Base-by-base conservation (phyloP, 1,140 invertebrate species). In the Ceratina australensis region DNA sequence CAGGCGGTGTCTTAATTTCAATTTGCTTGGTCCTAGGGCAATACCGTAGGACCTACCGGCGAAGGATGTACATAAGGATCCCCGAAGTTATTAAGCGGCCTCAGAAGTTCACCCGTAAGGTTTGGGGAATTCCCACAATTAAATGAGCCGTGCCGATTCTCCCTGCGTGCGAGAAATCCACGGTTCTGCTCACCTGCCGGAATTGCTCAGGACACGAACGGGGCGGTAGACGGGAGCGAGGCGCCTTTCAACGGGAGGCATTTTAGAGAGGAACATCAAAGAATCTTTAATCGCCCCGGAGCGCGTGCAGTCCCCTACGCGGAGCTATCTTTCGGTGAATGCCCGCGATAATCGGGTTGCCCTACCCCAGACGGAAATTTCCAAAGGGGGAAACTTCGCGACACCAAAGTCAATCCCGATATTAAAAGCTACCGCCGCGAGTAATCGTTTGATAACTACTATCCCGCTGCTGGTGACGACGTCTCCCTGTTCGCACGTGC, bases 181-280 rank as follows among this genome's bases (percentile, higher is more conserved):
- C 74, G 54, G 81, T 63, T 72, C 87, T 87, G 72, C 75, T 88
- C 90, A 92, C 91, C 90, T 91, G 89, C 85, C 86, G 88, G 79
- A 89, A 89, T 90, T 87, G 87, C 86, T 88, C 84, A 87, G 85
- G 86, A 88, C 89, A 85, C 87, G 83, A 10, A 10, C 33, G 33
- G 10, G 5, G 33, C 33, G 10, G 33, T 10, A 42, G 33, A 42
- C 33, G 33, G 33, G 33, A 42, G 33, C 33, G 33, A 10, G 86
- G 83, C 81, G 87, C 86, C 90, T 91, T 91, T 91, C 87, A 91
- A 83, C 87, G 86, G 24, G 72, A 88, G 33, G 87, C 87, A 87
- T 90, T 90, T 89, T 89, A 85, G 86, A 79, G 81, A 42, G 33
- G 33, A 90, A 91, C 88, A 91, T 92, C 90, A 91, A 91, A 91